A percentile compares a stretch with the other conserved stretches of the same genome.
Conservation (phyloP, 2,797 vertebrate genomes). For the Diceros bicornis region DNA sequence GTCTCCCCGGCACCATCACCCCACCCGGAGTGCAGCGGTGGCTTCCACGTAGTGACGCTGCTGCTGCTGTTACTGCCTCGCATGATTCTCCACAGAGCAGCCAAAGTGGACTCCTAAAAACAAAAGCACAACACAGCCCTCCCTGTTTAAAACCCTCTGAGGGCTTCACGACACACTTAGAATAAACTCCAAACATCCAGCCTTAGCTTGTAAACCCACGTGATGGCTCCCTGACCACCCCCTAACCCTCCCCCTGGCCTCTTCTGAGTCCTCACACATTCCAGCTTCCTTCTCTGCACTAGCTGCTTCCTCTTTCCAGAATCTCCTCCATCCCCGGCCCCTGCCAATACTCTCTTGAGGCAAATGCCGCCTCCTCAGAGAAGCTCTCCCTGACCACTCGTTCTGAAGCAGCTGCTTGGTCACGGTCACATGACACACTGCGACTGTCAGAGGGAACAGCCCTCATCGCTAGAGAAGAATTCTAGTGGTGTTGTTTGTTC, state of each 20-base stretch:
- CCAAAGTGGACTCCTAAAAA: not conserved
- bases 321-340: not conserved
- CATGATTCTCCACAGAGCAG: not conserved
- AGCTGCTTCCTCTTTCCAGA: not conserved
- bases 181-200: not conserved
- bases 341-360: not conserved
- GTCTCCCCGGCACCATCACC: too few relatives aligned
- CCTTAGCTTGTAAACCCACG: not conserved
- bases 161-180: not conserved
- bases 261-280: too few relatives aligned
- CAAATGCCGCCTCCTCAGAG: not conserved
- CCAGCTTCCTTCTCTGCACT: not conserved
- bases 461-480: not conserved
- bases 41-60: fast-evolving
- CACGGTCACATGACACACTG: not conserved
- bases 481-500: not conserved
- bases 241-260: not conserved
- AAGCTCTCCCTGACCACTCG: not conserved
- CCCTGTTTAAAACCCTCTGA: not conserved
- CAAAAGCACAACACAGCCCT: not conserved
- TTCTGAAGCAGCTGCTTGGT: not conserved
- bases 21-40: not conserved
- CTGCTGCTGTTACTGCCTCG: not conserved
- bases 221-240: not conserved
- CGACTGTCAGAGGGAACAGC: not conserved